Conservation (phyloP, 1,140 invertebrate genomes). For the Hypsibius dujardini region DNA sequence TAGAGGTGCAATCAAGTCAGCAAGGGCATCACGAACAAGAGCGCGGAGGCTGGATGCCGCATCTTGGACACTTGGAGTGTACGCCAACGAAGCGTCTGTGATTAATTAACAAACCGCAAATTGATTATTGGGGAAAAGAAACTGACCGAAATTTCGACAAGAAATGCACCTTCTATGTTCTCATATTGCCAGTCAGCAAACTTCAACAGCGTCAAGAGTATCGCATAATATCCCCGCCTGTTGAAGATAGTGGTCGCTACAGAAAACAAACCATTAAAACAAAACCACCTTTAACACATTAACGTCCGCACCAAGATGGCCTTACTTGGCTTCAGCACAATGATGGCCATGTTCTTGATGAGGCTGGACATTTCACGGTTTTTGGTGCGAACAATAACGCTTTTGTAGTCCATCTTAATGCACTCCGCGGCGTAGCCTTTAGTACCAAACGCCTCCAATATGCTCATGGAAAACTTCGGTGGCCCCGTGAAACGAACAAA, state of each 20-base stretch:
- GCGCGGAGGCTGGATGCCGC: not conserved
- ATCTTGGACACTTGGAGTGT: not conserved
- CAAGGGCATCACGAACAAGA: not conserved
- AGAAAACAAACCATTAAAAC: not conserved
- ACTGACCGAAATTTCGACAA: not conserved
- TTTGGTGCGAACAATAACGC: not conserved
- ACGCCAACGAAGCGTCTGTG: not conserved
- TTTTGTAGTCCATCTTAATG: conserved; percentile 5
- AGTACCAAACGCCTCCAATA: not conserved
- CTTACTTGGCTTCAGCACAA: not conserved
- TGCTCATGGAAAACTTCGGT: not conserved
- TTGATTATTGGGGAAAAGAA: not conserved
- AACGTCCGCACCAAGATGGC: not conserved
- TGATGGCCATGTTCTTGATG: not conserved
- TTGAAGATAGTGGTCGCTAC: not conserved
- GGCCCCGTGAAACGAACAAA: conserved; percentile 7
- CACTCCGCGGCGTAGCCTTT: not conserved
- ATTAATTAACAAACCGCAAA: too few relatives aligned
- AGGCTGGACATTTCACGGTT: not conserved
- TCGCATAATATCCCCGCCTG: not conserved
- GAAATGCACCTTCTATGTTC: not conserved
- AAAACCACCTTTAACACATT: not conserved
- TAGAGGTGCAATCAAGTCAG: not conserved
- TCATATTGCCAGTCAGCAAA: not conserved
- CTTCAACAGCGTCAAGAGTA: not conserved